phyloP scores from a whole-genome alignment of 2,113 vertebrate species.

The Myrmophylax atrothorax region DNA sequence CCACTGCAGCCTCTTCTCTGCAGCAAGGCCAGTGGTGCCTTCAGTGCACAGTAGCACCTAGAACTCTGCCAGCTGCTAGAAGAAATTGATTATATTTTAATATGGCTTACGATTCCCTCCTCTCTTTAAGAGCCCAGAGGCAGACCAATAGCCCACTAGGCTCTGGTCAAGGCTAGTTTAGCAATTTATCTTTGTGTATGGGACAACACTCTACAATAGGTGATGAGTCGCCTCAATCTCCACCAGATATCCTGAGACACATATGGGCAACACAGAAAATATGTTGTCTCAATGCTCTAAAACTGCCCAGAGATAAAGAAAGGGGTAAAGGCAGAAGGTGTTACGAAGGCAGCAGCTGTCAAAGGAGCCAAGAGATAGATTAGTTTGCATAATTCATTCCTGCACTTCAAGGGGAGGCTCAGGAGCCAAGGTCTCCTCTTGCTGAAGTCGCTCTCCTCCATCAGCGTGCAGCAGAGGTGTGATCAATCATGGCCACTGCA shows the following conservation, averaged over 20 bases:
- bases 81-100: not conserved
- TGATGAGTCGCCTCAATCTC: not conserved
- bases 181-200: not conserved
- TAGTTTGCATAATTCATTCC: constrained; percentile 60
- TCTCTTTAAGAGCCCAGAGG: not conserved
- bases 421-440: constrained; percentile 42
- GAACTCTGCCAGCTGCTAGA: not conserved
- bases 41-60: fast-evolving
- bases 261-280: not conserved
- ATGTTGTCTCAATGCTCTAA: not conserved
- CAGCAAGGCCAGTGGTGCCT: fast-evolving
- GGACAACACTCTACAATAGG: not conserved
- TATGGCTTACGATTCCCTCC: not conserved
- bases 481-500: constrained; percentile 27
- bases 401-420: constrained; percentile 46
- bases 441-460: not conserved
- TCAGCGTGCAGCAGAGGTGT: not conserved
- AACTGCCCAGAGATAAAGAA: not conserved
- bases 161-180: not conserved
- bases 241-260: not conserved
- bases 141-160: not conserved
- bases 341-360: not conserved
- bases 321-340: not conserved
- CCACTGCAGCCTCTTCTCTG: not conserved
- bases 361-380: not conserved